Conservation (phyloP, 2,113 vertebrate species). For the Clarias macrocephalus region DNA sequence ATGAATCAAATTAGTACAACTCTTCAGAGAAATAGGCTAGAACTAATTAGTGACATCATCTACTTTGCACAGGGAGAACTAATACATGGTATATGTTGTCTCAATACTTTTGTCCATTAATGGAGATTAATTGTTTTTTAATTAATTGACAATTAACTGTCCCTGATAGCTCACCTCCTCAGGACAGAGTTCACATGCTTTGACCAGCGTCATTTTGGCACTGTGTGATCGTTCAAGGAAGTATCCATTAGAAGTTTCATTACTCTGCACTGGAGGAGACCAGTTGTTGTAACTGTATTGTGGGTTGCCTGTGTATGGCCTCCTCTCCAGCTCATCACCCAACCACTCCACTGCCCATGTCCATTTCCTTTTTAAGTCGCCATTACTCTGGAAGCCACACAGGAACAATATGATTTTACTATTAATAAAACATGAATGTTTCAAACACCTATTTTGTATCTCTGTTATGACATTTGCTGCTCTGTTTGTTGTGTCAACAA, state of each 20-base stretch:
- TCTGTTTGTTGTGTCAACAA: background rate
- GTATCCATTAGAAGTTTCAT: constrained; percentile 98
- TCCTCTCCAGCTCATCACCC: constrained; percentile 93
- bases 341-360: constrained; percentile 99
- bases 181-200: constrained; percentile 97
- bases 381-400: constrained; percentile 83
- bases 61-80: no score
- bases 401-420: background rate
- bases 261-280: constrained; percentile 98
- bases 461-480: background rate
- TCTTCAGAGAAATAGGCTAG: no score
- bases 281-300: constrained; percentile 98
- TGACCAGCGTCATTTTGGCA: constrained; percentile 96
- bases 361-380: constrained; percentile 98
- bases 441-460: background rate
- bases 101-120: no score
- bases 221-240: constrained; percentile 98
- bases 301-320: constrained; percentile 94
- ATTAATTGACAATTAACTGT: background rate
- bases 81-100: no score
- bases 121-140: no score
- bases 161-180: constrained; percentile 90
- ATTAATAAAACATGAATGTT: background rate
- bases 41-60: no score
- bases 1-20: no score